A percentile compares a stretch with the other conserved stretches of the same genome.
Evolutionary conservation across 2,797 vertebrate species (phyloP).

Genomic region (Mormyrops boulengeri): DNA sequence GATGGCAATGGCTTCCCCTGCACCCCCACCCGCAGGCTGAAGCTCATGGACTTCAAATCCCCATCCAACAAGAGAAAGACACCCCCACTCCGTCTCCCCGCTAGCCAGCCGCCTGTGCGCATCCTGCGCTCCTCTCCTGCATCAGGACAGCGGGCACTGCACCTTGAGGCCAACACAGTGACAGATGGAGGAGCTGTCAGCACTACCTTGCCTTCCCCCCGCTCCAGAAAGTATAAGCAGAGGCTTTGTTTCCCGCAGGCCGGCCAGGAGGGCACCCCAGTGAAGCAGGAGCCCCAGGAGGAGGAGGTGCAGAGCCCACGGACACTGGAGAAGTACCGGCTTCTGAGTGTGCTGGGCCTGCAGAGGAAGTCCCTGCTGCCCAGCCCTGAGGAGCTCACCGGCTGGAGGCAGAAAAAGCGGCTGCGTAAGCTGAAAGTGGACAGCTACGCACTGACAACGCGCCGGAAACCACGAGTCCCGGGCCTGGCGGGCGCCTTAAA

Average conservation of each 20-base stretch:
- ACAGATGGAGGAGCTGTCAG: neutral
- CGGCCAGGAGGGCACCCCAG: conserved; percentile 40
- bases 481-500: conserved; percentile 28
- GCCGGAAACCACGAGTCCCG: conserved; percentile 53
- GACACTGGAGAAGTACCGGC: conserved; percentile 68
- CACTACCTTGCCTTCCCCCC: conserved; percentile 22
- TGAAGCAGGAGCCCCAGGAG: conserved; percentile 59
- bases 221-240: conserved; percentile 40
- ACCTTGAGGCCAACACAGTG: conserved; percentile 51
- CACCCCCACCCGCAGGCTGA: conserved; percentile 66
- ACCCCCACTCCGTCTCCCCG: conserved; percentile 39
- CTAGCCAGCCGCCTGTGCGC: conserved; percentile 37
- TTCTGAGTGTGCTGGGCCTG: conserved; percentile 68
- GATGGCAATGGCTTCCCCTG: conserved; percentile 47
- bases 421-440: conserved; percentile 69
- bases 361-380: conserved; percentile 67
- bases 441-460: conserved; percentile 66
- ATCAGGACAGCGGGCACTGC: conserved; percentile 56
- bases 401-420: conserved; percentile 72
- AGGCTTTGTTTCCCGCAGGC: conserved; percentile 23
- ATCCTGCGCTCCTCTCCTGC: conserved; percentile 63
- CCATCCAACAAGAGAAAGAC: conserved; percentile 60
- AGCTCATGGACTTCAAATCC: conserved; percentile 74
- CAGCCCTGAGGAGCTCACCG: conserved; percentile 64
- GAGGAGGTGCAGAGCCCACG: conserved; percentile 58